phyloP scores from a whole-genome alignment of 2,113 vertebrate genomes.

The Ictalurus furcatus region DNA sequence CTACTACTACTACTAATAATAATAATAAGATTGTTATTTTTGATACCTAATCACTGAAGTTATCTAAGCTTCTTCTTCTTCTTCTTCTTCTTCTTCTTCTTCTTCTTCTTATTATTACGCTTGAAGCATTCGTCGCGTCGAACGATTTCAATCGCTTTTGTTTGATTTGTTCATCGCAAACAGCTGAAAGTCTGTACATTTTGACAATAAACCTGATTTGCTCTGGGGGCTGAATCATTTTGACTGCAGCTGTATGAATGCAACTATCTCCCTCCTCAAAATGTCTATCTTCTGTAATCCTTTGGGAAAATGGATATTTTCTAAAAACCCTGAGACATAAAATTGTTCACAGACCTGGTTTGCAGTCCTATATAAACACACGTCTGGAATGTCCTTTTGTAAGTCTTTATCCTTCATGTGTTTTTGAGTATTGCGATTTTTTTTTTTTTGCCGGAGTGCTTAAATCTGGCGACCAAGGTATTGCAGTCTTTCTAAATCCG shows the following conservation, averaged over 20 bases:
- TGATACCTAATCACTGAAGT: no score
- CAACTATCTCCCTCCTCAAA: not conserved
- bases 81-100: no score
- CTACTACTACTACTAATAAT: no score
- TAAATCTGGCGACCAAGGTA: not conserved
- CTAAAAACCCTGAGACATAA: not conserved
- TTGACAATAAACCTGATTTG: no score
- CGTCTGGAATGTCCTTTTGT: not conserved
- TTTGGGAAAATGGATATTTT: not conserved
- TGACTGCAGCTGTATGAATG: not conserved
- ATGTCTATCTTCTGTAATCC: not conserved
- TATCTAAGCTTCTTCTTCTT: no score
- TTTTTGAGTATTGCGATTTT: not conserved
- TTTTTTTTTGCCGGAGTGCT: not conserved
- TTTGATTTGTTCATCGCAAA: no score
- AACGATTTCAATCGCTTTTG: no score
- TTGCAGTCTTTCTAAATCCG: conserved; percentile 19
- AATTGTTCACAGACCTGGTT: not conserved
- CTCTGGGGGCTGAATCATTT: no score
- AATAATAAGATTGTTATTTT: no score
- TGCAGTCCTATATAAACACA: not conserved
- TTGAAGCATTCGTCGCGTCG: no score
- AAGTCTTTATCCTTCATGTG: not conserved
- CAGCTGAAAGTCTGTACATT: no score
- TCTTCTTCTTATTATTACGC: not conserved